Base-by-base conservation (phyloP, 2,888 invertebrate genomes). In the Glomeris marginata region DNA sequence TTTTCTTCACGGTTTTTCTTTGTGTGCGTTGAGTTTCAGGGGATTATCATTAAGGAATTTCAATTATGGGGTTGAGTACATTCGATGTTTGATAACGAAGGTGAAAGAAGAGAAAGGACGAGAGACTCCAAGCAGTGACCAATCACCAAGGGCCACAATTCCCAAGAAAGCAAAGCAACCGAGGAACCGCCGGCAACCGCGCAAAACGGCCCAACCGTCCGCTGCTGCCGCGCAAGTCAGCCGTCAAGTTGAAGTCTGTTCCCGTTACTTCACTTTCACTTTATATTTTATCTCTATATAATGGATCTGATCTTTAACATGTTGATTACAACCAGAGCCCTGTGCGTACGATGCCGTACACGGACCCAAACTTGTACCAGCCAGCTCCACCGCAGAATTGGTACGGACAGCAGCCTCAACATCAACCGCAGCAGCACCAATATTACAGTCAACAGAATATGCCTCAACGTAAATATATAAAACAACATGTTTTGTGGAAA, bases 31-130 rank as follows among this genome's bases (percentile, higher is more conserved):
- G n/a, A n/a, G n/a, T n/a, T n/a, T n/a, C n/a, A n/a, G n/a, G n/a
- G n/a, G n/a, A n/a, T n/a, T n/a, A n/a, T n/a, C n/a, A n/a, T n/a
- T n/a, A n/a, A n/a, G n/a, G n/a, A n/a, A n/a, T n/a, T n/a, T n/a
- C n/a, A n/a, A n/a, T n/a, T n/a, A n/a, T n/a, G n/a, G 40, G 42
- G 36, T 36, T 13, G 13, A 36, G 10, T 10, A 36, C 36, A 36
- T 13, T 36, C 13, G 36, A n/a, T n/a, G n/a, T n/a, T 36, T 36
- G 13, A 10, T 54, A 40, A 28, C n/a, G n/a, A n/a, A 70, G 66
- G 68, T 70, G 62, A 72, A 78, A 73, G 76, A 76, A 61, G 73
- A 78, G 77, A 67, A 80, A 72, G 54, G 54, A 8, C 38, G 54
- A 35, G 69, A 78, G 60, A 74, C 74, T 61, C 80, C 74, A 55